These are phyloP conservation scores for Baryphthengus martii DNA, from an alignment of 2,113 vertebrate genomes.

Conservation along the genomic window DNA sequence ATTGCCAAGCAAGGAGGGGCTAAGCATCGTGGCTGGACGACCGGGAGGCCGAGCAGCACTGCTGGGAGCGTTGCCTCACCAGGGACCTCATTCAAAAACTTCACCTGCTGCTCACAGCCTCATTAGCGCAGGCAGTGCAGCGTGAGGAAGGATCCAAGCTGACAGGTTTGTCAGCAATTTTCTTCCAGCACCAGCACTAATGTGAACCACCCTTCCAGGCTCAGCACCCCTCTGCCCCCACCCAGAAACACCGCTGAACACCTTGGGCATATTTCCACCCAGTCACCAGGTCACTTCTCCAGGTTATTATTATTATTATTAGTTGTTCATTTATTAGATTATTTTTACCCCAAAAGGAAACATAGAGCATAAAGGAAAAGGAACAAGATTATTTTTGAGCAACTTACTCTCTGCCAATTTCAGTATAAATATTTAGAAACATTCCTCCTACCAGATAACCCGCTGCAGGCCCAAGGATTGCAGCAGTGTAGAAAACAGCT, in stretches of 20 bases:
- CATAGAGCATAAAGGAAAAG: slow-evolving; percentile 39
- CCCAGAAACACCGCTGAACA: neutral
- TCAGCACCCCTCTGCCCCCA: neutral
- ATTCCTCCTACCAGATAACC: slow-evolving; percentile 94
- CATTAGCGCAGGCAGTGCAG: slow-evolving; percentile 10
- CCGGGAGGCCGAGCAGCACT: neutral
- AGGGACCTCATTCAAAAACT: slow-evolving; percentile 33
- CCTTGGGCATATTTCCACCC: neutral
- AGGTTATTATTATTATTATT: neutral
- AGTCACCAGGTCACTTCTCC: neutral
- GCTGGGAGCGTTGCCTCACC: neutral
- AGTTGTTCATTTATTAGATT: too few species aligned
- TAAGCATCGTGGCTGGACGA: neutral
- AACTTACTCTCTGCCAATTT: slow-evolving; percentile 85
- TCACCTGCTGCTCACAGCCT: slow-evolving; percentile 6
- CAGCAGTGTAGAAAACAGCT: slow-evolving; percentile 95
- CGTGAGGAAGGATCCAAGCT: slow-evolving; percentile 6
- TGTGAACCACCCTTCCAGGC: neutral
- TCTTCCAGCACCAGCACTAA: neutral
- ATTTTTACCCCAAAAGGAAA: slow-evolving; percentile 32
- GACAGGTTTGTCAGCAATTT: slow-evolving; percentile 18
- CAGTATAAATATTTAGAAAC: slow-evolving; percentile 91
- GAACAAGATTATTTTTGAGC: slow-evolving; percentile 52
- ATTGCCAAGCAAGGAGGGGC: neutral
- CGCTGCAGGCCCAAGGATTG: slow-evolving; percentile 91